Conservation (phyloP, 2,888 invertebrate species). For the Limnephilus rhombicus region DNA sequence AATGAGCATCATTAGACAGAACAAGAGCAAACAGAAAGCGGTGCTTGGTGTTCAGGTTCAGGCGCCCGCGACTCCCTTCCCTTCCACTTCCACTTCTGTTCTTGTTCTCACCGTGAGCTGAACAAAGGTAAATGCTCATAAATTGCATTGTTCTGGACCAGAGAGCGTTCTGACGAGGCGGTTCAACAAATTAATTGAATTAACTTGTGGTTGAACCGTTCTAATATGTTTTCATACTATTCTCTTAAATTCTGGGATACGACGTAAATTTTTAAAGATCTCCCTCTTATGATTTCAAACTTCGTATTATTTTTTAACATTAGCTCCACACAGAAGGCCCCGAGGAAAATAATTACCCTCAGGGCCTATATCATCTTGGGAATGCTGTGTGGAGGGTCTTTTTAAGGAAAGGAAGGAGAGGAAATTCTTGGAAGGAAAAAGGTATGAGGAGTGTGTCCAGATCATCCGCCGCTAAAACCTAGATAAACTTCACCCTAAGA, state of each 20-base stretch:
- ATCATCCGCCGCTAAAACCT: too few species aligned
- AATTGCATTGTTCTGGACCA: conserved; percentile 30
- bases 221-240: neutral
- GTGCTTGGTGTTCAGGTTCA: neutral
- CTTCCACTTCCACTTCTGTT: neutral
- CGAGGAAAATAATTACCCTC: too few species aligned
- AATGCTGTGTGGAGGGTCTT: too few species aligned
- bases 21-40: neutral
- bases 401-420: too few species aligned
- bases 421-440: too few species aligned
- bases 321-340: too few species aligned
- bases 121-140: conserved; percentile 33
- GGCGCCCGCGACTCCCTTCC: neutral
- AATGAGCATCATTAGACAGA: conserved; percentile 33
- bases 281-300: neutral
- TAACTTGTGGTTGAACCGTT: neutral
- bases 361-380: too few species aligned
- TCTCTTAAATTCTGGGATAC: neutral
- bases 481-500: too few species aligned
- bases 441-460: too few species aligned
- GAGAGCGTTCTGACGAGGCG: neutral
- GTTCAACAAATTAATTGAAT: conserved; percentile 11
- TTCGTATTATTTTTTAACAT: neutral
- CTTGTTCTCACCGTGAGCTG: neutral
- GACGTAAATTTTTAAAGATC: neutral